phyloP scores from a whole-genome alignment of 2,888 invertebrate species.

The Glyphotaelius pellucidus region DNA sequence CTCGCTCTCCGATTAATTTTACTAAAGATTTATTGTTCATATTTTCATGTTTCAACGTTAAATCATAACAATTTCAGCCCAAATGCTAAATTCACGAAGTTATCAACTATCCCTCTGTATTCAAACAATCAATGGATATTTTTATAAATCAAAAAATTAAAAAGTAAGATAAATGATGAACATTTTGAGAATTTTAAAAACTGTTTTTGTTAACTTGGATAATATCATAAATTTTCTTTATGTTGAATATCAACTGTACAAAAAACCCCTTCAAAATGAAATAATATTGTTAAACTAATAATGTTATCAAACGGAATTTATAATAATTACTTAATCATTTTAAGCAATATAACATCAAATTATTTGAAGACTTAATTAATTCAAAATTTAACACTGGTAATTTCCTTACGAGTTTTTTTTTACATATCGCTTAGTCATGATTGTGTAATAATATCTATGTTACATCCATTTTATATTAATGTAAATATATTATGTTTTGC shows the following conservation, averaged over 20 bases:
- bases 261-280: neutral
- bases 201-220: neutral
- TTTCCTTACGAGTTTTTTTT: neutral
- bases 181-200: neutral
- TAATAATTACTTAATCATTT: neutral
- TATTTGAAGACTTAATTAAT: neutral
- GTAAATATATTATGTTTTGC: constrained; percentile 34
- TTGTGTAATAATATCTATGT: constrained; percentile 32
- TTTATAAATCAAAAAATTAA: neutral
- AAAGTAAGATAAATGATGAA: neutral
- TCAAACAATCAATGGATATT: neutral
- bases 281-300: neutral
- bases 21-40: constrained; percentile 17
- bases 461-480: constrained; percentile 36
- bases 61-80: neutral
- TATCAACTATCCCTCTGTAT: neutral
- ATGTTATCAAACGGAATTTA: neutral
- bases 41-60: neutral
- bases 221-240: neutral
- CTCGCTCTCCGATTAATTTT: neutral
- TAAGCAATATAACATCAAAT: neutral
- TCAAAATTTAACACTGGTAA: neutral
- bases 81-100: neutral
- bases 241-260: neutral
- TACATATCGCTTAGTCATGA: neutral